phyloP scores from a whole-genome alignment of 2,888 invertebrate species.

The Teinopalpus imperialis region DNA sequence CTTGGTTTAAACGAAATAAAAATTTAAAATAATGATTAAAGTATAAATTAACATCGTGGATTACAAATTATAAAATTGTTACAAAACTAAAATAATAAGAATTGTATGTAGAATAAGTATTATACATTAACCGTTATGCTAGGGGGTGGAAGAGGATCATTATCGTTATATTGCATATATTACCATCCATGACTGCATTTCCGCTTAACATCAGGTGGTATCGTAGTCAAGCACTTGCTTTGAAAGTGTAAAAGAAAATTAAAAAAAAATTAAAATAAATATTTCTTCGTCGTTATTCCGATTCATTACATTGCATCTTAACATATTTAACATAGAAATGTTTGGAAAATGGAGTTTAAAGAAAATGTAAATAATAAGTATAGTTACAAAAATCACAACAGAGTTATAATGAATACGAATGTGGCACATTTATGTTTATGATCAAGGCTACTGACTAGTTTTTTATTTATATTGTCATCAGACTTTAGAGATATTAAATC shows the following conservation, averaged over 20 bases:
- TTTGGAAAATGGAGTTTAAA: conserved; percentile 17
- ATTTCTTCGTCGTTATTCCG: not conserved
- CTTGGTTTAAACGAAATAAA: too few species aligned
- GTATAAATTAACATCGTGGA: too few species aligned
- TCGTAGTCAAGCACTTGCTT: too few species aligned
- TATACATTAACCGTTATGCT: not conserved
- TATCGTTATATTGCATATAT: conserved; percentile 1
- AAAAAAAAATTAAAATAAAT: too few species aligned
- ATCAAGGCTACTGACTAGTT: conserved; percentile 4
- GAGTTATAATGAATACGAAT: too few species aligned
- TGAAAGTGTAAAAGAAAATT: too few species aligned
- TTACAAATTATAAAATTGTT: not conserved
- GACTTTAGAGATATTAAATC: not conserved
- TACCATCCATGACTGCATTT: too few species aligned
- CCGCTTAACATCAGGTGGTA: too few species aligned
- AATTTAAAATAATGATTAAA: too few species aligned
- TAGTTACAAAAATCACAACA: not conserved
- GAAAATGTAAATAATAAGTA: not conserved
- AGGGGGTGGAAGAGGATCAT: conserved; percentile 2
- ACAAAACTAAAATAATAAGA: too few species aligned
- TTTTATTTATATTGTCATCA: conserved; percentile 14
- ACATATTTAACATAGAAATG: conserved; percentile 27
- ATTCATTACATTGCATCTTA: not conserved
- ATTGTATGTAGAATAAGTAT: not conserved
- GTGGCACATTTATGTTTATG: too few species aligned